Conservation (phyloP, 2,113 vertebrate genomes). For the Campylomormyrus numenius region DNA sequence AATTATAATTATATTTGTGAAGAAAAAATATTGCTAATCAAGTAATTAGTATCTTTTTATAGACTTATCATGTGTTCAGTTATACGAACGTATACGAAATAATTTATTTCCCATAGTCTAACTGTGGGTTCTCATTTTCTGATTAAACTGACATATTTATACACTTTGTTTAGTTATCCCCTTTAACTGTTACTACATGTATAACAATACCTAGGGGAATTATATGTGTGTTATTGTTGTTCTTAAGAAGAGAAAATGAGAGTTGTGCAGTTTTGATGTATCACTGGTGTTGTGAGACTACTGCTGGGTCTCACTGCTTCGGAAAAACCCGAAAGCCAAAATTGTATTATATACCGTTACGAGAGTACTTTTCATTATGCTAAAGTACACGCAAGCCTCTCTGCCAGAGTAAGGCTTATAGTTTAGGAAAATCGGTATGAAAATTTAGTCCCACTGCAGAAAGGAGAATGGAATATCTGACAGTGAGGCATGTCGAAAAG, state of each 20-base stretch:
- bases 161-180: neutral
- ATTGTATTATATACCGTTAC: neutral
- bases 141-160: neutral
- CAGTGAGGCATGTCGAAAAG: neutral
- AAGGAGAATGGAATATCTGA: constrained; percentile 9
- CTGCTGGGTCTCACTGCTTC: neutral
- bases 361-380: neutral
- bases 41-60: neutral
- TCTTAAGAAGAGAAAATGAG: neutral
- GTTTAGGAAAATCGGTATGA: neutral
- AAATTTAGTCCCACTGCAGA: neutral
- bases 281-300: neutral
- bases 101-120: neutral
- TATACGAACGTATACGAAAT: neutral
- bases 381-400: neutral
- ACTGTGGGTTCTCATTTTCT: neutral
- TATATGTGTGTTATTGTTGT: neutral
- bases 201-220: neutral
- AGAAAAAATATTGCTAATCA: neutral
- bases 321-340: neutral
- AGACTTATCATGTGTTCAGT: neutral
- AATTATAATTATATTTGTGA: neutral
- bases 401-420: neutral
- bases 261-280: neutral
- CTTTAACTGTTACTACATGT: neutral